Evolutionary conservation across 2,113 vertebrate species (phyloP), one percentile per base, ranked within the genome.

Genomic region (Notarius quadriscutis): DNA sequence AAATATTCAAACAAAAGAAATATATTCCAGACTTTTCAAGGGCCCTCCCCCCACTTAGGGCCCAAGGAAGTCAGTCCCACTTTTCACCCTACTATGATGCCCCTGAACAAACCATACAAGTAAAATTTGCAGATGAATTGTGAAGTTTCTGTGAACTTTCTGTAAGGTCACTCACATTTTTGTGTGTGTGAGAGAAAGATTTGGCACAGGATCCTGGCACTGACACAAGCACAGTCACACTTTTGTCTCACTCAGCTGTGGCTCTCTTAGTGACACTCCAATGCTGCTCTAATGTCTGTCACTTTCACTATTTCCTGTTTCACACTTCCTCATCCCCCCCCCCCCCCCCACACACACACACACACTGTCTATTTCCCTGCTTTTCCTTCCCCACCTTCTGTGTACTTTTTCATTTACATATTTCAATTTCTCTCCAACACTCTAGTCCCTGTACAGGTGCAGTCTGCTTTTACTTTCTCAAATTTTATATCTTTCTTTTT

Each of bases 281-380:
- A 80, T 4, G 60, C 74, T 72, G 74, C 81, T 74, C 65, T 89
- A 87, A 89, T 75, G 82, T 75, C 58, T 58, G 67, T 81, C 25
- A 74, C 86, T 74, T 71, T 22, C 57, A 51, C 57, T 1, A 18
- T 79, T 79, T 79, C n/a, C 51, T 57, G 27, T 57, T 79, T 79
- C 77, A 57, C 51, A 79, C 77, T 17, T 57, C 30, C 25, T 79
- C 51, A 30, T 11, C 53, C 60, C 4, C 12, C 74, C 41, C 17
- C 22, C 62, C 15, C n/a, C n/a, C n/a, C n/a, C n/a, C n/a, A n/a
- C n/a, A n/a, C n/a, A n/a, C n/a, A n/a, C n/a, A n/a, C n/a, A n/a
- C n/a, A n/a, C n/a, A n/a, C n/a, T 69, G n/a, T 60, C 74, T 30
- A 5, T 41, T 81, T 18, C 20, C 50, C 30, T 48, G 6, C 18